Evolutionary conservation across 1,140 invertebrate species (phyloP), one percentile per base, ranked within the genome.

Genomic region (Lysiphlebus fabarum): DNA sequence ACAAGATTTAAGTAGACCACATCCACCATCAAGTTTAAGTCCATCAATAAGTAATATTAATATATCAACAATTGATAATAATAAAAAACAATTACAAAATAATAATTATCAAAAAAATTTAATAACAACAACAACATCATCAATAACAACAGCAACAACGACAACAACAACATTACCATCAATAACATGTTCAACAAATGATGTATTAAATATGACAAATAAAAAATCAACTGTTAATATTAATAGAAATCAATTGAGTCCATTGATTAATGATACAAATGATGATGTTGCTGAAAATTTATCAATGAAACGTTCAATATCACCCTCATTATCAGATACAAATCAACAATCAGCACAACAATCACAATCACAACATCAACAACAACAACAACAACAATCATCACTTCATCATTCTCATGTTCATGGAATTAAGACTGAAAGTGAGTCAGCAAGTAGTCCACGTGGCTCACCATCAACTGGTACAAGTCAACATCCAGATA

Each of bases 1-100:
- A 5, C 86, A 87, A 67, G 86, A 88, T 69, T 70, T 84, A 2
- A 79, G 81, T 51, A 74, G 73, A 57, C 65, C 72, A 6, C 69
- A 77, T 47, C 71, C 74, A 33, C 68, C 70, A n/a, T 11, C 65
- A 4, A 78, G 72, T 58, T 70, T 65, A 34, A 79, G 72, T 59
- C 80, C 78, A 8, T 26, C 17, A 26, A 26, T 26, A 26, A 26
- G 17, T 26, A 26, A 26, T 26, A 26, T 26, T 1, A 26, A 26
- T 26, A 26, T 26, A 26, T 26, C 17, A 26, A 63, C 60, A 33
- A 68, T 58, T 57, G 63, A 79, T 4, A 53, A 77, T 34, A 76
- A 76, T 47, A 65, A 76, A 56, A 53, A 48, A 50, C 34, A 43
- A 45, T 26, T n/a, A 2, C 38, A 54, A 8, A 7, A 47, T 17